Conservation (phyloP, 2,888 invertebrate species). For the Apotomis capreana region DNA sequence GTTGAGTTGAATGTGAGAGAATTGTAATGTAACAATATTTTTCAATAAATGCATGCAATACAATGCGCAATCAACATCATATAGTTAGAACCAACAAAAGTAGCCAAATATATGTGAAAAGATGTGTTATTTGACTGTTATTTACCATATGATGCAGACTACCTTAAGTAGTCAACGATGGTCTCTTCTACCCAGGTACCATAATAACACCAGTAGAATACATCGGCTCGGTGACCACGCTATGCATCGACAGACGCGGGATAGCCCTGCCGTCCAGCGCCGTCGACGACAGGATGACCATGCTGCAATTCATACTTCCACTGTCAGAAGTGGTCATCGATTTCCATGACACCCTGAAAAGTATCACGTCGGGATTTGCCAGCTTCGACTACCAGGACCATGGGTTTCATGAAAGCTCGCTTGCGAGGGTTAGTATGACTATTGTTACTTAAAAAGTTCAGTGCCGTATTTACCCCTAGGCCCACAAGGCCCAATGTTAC, state of each 20-base stretch:
- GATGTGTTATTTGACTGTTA: too few species aligned
- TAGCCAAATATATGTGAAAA: too few species aligned
- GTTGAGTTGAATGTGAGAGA: too few species aligned
- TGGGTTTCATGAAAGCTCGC: constrained; percentile 90
- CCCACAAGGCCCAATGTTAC: too few species aligned
- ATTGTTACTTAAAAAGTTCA: too few species aligned
- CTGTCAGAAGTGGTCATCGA: constrained; percentile 97
- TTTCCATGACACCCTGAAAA: constrained; percentile 96
- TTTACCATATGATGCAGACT: too few species aligned
- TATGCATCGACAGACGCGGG: constrained; percentile 89
- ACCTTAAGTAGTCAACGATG: too few species aligned
- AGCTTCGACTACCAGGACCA: constrained; percentile 96
- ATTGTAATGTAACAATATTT: too few species aligned
- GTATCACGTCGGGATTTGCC: constrained; percentile 96
- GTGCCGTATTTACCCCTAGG: too few species aligned
- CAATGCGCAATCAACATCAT: too few species aligned
- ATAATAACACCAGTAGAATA: constrained; percentile 93
- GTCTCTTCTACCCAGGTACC: constrained; percentile 83
- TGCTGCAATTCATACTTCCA: constrained; percentile 93
- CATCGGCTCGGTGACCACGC: constrained; percentile 86
- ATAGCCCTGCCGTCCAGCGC: constrained; percentile 86
- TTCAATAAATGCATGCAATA: too few species aligned
- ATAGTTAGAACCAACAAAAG: too few species aligned
- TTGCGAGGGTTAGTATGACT: constrained; percentile 87
- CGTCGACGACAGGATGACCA: constrained; percentile 91